Evolutionary conservation across 2,888 invertebrate species (phyloP), one percentile per base, ranked within the genome.

Genomic region (Biston betularia): DNA sequence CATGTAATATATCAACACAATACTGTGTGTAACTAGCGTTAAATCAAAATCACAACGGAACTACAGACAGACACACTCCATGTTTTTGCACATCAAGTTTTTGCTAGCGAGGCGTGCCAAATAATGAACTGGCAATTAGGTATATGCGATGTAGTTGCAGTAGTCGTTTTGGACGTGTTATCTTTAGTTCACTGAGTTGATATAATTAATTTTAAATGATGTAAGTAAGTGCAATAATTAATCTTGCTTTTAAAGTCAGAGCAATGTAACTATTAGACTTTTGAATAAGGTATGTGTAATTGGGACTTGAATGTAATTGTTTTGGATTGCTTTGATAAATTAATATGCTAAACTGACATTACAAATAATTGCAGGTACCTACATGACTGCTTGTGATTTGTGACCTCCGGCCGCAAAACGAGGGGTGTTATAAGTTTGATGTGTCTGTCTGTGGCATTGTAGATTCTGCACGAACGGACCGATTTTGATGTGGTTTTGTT

Each of bases 11-110:
- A 59, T 58, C 59, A 54, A 65, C 59, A 65, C 55, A 55, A 65
- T 59, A 49, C 59, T 15, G 49, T 63, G 59, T 59, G 55, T 67
- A 67, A 63, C 55, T 34, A 63, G 59, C 63, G 59, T 67, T 63
- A 55, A 67, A 63, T 67, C 49, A 63, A 67, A 63, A 59, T 67
- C 63, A 63, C 67, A 67, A 63, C 63, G 67, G 67, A 67, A 63
- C 55, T 45, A 55, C 35, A 11, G 40, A 33, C 33, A 33, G 12
- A 63, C 40, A 49, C 58, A 58, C n/a, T 38, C 54, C 50, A 56
- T 59, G 55, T 67, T 67, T 67, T 67, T 67, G 59, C 58, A 40
- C 67, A 55, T 63, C 48, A 48, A 49, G 46, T 65, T 65, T 69
- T 65, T 69, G 63, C 34, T 53, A 40, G 45, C 54, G 46, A 53